These are phyloP conservation scores for Sebastes dallii DNA, from an alignment of 2,797 vertebrate genomes.

Conservation along the genomic window DNA sequence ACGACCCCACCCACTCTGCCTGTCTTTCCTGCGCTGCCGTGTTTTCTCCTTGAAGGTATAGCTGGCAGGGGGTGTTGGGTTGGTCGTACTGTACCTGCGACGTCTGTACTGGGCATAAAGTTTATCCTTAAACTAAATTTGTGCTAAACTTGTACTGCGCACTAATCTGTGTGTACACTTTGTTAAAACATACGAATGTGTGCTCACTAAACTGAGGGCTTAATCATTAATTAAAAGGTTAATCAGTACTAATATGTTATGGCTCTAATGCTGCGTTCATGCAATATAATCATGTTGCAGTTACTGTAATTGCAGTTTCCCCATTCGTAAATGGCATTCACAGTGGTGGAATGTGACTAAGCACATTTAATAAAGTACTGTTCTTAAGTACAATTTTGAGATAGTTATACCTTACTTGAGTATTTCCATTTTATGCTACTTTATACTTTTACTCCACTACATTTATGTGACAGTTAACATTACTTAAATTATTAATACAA, in stretches of 20 bases:
- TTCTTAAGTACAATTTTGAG: too few species aligned
- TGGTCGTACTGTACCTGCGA: neutral
- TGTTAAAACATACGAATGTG: neutral
- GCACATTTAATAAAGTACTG: too few species aligned
- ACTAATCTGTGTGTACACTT: neutral
- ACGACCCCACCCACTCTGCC: neutral
- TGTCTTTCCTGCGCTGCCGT: neutral
- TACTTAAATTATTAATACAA: too few species aligned
- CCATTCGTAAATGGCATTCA: neutral
- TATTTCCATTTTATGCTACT: too few species aligned
- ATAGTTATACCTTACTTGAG: too few species aligned
- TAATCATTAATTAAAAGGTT: neutral
- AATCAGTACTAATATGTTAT: neutral
- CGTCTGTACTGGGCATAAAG: neutral
- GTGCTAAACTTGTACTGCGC: neutral
- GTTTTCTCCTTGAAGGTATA: neutral
- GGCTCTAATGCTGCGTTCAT: too few species aligned
- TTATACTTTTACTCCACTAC: too few species aligned
- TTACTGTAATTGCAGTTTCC: neutral
- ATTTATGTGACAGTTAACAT: too few species aligned
- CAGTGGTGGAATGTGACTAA: too few species aligned
- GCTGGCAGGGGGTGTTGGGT: neutral
- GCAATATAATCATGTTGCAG: neutral
- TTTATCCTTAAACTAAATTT: neutral
- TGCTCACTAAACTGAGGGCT: neutral